These are phyloP conservation scores for Vanessa atalanta DNA, from an alignment of 1,140 invertebrate species.

Conservation along the genomic window DNA sequence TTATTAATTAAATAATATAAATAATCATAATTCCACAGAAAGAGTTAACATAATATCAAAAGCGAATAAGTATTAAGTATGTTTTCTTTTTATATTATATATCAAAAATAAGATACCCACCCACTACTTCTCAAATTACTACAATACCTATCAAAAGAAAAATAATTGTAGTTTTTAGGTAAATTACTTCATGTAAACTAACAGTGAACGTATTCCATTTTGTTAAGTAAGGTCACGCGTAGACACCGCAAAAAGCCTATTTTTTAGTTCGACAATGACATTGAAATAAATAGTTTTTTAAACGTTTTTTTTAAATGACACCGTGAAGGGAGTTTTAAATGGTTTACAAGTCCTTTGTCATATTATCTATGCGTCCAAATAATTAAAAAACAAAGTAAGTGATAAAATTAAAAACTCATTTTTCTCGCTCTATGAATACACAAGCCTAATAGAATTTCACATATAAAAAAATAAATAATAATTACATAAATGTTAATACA, in stretches of 20 bases:
- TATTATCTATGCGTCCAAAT: neutral
- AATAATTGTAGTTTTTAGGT: slow-evolving; percentile 7
- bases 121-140: neutral
- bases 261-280: slow-evolving; percentile 58
- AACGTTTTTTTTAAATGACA: slow-evolving; percentile 35
- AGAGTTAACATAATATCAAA: too few relatives aligned
- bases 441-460: slow-evolving; percentile 51
- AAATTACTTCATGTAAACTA: slow-evolving; percentile 42
- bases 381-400: neutral
- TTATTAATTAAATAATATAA: neutral
- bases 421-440: slow-evolving; percentile 63
- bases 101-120: neutral
- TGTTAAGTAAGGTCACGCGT: slow-evolving; percentile 52
- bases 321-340: slow-evolving; percentile 39
- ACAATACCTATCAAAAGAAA: slow-evolving; percentile 1
- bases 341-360: slow-evolving; percentile 17
- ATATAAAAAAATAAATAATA: slow-evolving; percentile 41
- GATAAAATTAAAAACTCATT: neutral
- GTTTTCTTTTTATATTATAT: neutral
- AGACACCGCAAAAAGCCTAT: slow-evolving; percentile 54
- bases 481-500: slow-evolving; percentile 44
- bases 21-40: too few relatives aligned
- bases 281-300: slow-evolving; percentile 49
- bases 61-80: neutral
- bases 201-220: slow-evolving; percentile 53